Conservation (phyloP, 2,113 vertebrate genomes). For the Anolis carolinensis region DNA sequence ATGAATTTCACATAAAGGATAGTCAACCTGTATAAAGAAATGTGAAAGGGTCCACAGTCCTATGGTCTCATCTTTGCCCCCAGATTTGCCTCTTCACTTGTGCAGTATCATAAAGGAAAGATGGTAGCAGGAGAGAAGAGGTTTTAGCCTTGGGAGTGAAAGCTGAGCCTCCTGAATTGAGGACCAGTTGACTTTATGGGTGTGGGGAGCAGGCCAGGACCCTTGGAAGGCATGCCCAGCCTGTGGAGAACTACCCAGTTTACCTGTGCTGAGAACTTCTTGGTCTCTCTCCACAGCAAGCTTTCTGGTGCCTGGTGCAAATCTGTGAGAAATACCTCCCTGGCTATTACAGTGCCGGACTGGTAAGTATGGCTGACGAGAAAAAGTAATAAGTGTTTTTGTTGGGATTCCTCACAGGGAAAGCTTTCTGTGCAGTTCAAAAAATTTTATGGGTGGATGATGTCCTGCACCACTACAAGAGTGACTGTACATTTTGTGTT, state of each 20-base stretch:
- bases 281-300: conserved; percentile 80
- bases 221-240: neutral
- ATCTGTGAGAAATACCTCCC: conserved; percentile 93
- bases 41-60: neutral
- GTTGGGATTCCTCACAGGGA: too few relatives aligned
- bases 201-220: neutral
- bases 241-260: neutral
- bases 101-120: neutral
- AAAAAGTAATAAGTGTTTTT: neutral
- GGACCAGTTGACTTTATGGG: neutral
- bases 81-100: neutral
- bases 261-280: neutral
- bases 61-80: neutral
- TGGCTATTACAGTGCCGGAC: conserved; percentile 91
- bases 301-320: conserved; percentile 94
- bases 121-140: neutral
- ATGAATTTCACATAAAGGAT: too few relatives aligned
- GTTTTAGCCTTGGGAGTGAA: neutral
- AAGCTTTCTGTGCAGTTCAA: neutral
- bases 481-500: neutral
- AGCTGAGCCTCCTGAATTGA: neutral
- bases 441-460: neutral
- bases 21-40: too few relatives aligned
- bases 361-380: conserved; percentile 78
- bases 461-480: neutral